Evolutionary conservation across 2,888 invertebrate genomes (phyloP).

Genomic region (Chrysolina haemoptera): DNA sequence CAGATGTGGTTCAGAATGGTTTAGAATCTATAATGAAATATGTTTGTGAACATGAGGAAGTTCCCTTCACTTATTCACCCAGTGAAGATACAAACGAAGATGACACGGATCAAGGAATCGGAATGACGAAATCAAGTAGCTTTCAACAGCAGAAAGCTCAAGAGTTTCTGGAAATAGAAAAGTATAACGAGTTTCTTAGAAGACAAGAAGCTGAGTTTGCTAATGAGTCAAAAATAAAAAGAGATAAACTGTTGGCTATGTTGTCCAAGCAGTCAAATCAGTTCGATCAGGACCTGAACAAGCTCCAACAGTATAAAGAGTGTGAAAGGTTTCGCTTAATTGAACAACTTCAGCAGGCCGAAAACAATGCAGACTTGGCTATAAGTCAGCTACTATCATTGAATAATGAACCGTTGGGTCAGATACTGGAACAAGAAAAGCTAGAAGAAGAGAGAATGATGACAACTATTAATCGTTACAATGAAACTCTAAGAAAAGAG

Average conservation of each 20-base stretch:
- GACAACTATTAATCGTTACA: conserved; percentile 73
- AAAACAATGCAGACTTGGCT: conserved; percentile 78
- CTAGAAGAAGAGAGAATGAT: conserved; percentile 78
- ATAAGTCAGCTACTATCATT: conserved; percentile 78
- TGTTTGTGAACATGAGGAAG: conserved; percentile 68
- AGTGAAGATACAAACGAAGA: conserved; percentile 5
- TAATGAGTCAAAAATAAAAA: conserved; percentile 75
- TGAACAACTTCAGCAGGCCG: conserved; percentile 75
- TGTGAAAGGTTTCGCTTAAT: conserved; percentile 75
- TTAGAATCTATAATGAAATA: conserved; percentile 78
- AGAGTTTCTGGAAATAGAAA: conserved; percentile 75
- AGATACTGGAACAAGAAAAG: conserved; percentile 78
- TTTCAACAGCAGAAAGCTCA: conserved; percentile 72
- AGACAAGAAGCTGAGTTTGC: conserved; percentile 79
- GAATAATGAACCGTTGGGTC: conserved; percentile 76
- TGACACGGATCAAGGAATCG: not conserved
- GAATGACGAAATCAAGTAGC: conserved; percentile 31
- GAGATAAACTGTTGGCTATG: conserved; percentile 73
- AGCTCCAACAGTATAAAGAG: conserved; percentile 80
- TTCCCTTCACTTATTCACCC: not conserved
- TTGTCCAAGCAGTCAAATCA: conserved; percentile 77
- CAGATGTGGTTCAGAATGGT: conserved; percentile 74
- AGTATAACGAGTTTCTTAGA: conserved; percentile 76
- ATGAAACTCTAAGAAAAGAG: conserved; percentile 76
- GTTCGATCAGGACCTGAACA: conserved; percentile 78